Base-by-base conservation (phyloP, 2,113 vertebrate genomes). In the Megalops atlanticus region DNA sequence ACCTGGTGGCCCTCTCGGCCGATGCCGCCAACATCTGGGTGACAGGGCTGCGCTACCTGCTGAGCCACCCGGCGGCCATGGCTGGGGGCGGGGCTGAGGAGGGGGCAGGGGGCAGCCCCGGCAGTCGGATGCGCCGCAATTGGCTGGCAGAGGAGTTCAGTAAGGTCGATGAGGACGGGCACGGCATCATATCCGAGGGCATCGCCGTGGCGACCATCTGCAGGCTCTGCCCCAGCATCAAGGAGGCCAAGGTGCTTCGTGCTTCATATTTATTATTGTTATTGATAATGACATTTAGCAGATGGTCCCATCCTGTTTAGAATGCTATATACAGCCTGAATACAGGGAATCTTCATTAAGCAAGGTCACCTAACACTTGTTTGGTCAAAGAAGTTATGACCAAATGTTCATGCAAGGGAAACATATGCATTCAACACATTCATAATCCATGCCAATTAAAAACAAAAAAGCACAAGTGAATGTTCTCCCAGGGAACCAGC, bases 1-100 rank as follows among this genome's bases (percentile, higher is more conserved):
- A 99, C 85, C 86, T 99, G 69, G 96, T 99, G 77, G 98, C 98
- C 7, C 89, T 96, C 86, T 98, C 98, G 0, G 94, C 98, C 4
- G 98, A 99, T 14, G 97, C 99, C 52, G 96, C 98, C 72, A 98
- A 99, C 90, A 99, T 99, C 92, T 99, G 98, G 98, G 96, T 99
- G 72, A 99, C 98, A 0, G 98, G 98, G 24, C 90, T 99, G 68
- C 94, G 97, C 58, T 97, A 98, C 88, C 91, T 99, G 83, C 91
- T 98, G 85, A 97, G 97, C 75, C 96, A 97, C 82, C 96, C 96
- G 77, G 96, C 95, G 0, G 43, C n/a, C 33, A 92, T 94, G 72
- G 95, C 93, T 85, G 89, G 31, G 52, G 94, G 85, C 6, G 14
- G 96, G 24, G 96, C 96, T 12, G 93, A 94, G 0, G 83, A 95